phyloP scores from a whole-genome alignment of 2,797 vertebrate species.

The Salarias fasciatus region DNA sequence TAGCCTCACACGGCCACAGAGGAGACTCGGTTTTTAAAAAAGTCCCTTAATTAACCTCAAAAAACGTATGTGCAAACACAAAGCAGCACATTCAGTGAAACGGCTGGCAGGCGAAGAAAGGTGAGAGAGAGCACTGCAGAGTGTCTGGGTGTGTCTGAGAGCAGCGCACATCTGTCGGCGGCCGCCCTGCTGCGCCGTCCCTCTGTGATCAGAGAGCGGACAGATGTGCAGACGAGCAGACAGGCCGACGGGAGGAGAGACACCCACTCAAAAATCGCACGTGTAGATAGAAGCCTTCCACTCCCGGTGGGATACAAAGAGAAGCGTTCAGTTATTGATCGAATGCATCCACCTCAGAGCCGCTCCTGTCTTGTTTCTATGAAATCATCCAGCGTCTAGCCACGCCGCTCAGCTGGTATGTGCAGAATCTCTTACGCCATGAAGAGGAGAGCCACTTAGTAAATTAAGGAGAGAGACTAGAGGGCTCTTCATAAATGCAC shows the following conservation, averaged over 20 bases:
- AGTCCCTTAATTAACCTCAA: no score
- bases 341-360: slow-evolving; percentile 26
- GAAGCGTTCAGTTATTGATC: slow-evolving; percentile 11
- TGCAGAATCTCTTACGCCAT: slow-evolving; percentile 67
- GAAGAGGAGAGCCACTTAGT: slow-evolving; percentile 57
- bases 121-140: slow-evolving; percentile 38
- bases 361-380: slow-evolving; percentile 35
- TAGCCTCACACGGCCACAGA: no score
- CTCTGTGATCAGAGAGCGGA: slow-evolving; percentile 70
- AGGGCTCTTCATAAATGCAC: slow-evolving; percentile 68
- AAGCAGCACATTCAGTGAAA: slow-evolving; percentile 20
- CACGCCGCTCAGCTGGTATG: slow-evolving; percentile 64
- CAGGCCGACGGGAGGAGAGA: slow-evolving; percentile 45
- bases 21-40: no score
- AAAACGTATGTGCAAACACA: slow-evolving; percentile 11
- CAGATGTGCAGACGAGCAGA: slow-evolving; percentile 65
- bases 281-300: slow-evolving; percentile 16
- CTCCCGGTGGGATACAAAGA: slow-evolving; percentile 8
- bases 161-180: slow-evolving; percentile 58
- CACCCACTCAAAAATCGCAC: slow-evolving; percentile 24
- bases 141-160: slow-evolving; percentile 37
- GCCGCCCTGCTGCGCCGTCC: slow-evolving; percentile 58
- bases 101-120: slow-evolving; percentile 16
- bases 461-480: slow-evolving; percentile 63
- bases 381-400: slow-evolving; percentile 55